Evolutionary conservation across 2,888 invertebrate species (phyloP), one percentile per base, ranked within the genome.

Genomic region (Silvanus unidentatus): DNA sequence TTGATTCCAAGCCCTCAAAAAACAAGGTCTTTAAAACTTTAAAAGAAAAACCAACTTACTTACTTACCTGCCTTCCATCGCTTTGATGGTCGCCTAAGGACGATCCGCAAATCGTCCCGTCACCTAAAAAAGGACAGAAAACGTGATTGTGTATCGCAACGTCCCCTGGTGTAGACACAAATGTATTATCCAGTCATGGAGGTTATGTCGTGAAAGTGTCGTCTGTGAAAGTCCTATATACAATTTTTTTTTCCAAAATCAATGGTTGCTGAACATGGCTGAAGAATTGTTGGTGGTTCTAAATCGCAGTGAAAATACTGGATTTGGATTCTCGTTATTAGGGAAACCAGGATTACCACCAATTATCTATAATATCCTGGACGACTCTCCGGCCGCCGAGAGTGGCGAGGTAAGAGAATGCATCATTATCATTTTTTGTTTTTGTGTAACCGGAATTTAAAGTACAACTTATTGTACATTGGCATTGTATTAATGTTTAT

Each of bases 271-370:
- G 63, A 67, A 64, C 78, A 88, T 88, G 86, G 88, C 88, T 81
- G 88, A 88, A 81, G 89, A 89, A 81, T 80, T 88, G 77, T 81
- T 85, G 77, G 88, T 90, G 77, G 86, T 87, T 75, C 79, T 90
- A 75, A 86, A 83, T 76, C 84, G 88, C 72, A 86, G 84, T 80
- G 88, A 88, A 77, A 83, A 84, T 77, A 81, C 84, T 73, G 90
- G 92, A 70, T 88, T 91, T 72, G 93, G 93, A 66, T 92, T 93
- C 78, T 91, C 91, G 64, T 77, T 93, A 66, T 81, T 92, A 69
- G 90, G 91, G 59, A 88, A 89, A 75, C 88, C 89, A 69, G 91
- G 90, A 73, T 82, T 90, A 74, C 92, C 92, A 70, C 92, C 91
- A 71, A 88, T 93, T 72, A 90, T 93, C 73, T 92, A 91, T 77